Evolutionary conservation across 1,140 invertebrate species (phyloP), one percentile per base, ranked within the genome.

Genomic region (Trichomalopsis sarcophagae): DNA sequence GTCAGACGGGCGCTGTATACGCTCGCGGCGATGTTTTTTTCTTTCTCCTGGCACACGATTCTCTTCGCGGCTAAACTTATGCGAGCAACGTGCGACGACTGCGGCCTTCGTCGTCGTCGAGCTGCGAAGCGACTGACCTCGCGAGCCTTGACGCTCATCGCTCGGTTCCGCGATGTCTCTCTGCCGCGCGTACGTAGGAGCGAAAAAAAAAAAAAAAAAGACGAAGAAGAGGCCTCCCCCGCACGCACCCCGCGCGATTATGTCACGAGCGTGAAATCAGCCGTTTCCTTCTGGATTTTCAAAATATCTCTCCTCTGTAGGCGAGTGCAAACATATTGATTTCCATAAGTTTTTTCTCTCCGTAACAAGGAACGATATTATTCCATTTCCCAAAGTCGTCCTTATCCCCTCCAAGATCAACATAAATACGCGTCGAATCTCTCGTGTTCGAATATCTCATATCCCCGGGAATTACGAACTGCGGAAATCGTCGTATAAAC

Each of bases 101-200:
- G 40, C 9, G 40, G 27, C 68, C 68, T 71, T 71, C 23, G 68
- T 62, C 21, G 68, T 62, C 21, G 1, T 4, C 21, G 30, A 27
- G 27, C 23, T 27, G 27, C 27, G 30, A 71, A 71, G 68, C 68
- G 21, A 71, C 68, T 71, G 68, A 71, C 68, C 68, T 71, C 68
- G 68, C 68, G 6, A 30, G 68, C 68, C 68, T 71, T 71, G 68
- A 71, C 68, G 68, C 27, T n/a, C 21, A 10, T 62, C 55, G n/a
- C 55, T n/a, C 21, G 55, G 55, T 62, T 62, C 55, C 55, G 55
- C 17, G 17, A 62, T 62, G 55, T 62, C 21, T n/a, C 55, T n/a
- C 55, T 27, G 27, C 21, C 21, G 68, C 9, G 4, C 30, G 27
- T 21, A 17, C 21, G 73, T 44, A n/a, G 13, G 36, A 11, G 17